Percentiles rank a stretch among this genome's conserved stretches.
phyloP scores from a whole-genome alignment of 2,797 vertebrate genomes.

The Coregonus suidteri region DNA sequence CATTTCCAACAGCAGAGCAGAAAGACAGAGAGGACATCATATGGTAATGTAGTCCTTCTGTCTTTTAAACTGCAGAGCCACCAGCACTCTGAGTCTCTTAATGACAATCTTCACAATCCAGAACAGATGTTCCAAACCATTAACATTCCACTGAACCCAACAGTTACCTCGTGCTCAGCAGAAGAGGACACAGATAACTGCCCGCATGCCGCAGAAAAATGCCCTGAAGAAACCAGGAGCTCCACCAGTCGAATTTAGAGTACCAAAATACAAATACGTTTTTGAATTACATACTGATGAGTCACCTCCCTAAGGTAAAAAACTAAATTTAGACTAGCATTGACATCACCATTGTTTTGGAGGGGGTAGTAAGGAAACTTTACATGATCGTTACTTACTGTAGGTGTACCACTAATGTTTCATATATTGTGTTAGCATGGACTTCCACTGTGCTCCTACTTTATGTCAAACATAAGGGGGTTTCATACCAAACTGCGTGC shows the following conservation, averaged over 20 bases:
- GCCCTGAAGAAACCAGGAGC: not conserved
- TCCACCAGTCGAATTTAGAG: not conserved
- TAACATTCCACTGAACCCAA: conserved; percentile 64
- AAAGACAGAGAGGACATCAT: conserved; percentile 46
- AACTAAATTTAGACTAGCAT: not conserved
- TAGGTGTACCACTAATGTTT: not conserved
- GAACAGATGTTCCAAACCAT: conserved; percentile 65
- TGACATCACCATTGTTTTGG: not conserved
- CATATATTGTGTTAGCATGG: not conserved
- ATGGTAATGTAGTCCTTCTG: conserved; percentile 47
- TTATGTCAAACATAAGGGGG: too few species aligned
- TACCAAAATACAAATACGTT: not conserved
- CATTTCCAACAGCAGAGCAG: conserved; percentile 30
- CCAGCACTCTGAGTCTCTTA: conserved; percentile 51
- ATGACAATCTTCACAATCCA: conserved; percentile 57
- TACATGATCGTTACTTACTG: not conserved
- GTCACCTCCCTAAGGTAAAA: not conserved
- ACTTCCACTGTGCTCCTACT: not conserved
- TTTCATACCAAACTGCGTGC: not conserved
- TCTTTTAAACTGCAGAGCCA: conserved; percentile 43
- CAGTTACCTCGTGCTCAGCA: conserved; percentile 35
- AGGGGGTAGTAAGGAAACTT: not conserved
- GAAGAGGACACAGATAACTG: conserved; percentile 18
- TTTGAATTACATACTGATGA: not conserved
- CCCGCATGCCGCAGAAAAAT: not conserved